phyloP scores from a whole-genome alignment of 2,888 invertebrate species.

The Orchesella flavescens region DNA sequence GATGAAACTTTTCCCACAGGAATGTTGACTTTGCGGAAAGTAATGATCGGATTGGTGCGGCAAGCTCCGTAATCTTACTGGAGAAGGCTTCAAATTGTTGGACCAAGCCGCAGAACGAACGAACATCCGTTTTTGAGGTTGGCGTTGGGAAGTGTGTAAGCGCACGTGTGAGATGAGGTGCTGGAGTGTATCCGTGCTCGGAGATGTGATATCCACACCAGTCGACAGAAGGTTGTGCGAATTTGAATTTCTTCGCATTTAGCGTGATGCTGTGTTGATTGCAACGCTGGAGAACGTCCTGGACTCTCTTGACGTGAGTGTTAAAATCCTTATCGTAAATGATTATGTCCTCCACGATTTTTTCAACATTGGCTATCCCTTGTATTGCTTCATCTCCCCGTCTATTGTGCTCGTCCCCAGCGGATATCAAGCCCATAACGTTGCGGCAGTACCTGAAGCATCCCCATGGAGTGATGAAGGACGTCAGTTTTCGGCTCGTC shows the following conservation, averaged over 20 bases:
- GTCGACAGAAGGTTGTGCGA: constrained; percentile 1
- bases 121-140: background rate
- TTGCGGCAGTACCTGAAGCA: background rate
- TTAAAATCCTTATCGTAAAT: constrained; percentile 7
- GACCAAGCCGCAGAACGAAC: constrained; percentile 4
- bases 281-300: background rate
- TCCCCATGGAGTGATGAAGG: background rate
- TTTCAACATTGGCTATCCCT: background rate
- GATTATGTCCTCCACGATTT: constrained; percentile 9
- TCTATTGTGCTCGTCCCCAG: constrained; percentile 25
- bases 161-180: constrained; percentile 1
- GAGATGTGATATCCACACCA: constrained; percentile 9
- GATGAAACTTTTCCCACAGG: constrained; percentile 21
- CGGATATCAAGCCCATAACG: constrained; percentile 20
- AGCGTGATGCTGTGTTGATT: constrained; percentile 10
- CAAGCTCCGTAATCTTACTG: background rate
- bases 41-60: constrained; percentile 1
- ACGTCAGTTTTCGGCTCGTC: background rate
- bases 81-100: constrained; percentile 29
- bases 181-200: constrained; percentile 4
- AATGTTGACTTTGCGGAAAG: constrained; percentile 9
- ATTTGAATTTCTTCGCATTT: constrained; percentile 8
- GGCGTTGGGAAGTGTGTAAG: background rate
- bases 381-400: constrained; percentile 17
- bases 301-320: background rate